phyloP scores from a whole-genome alignment of 2,797 vertebrate species.

The Fundulus diaphanus region DNA sequence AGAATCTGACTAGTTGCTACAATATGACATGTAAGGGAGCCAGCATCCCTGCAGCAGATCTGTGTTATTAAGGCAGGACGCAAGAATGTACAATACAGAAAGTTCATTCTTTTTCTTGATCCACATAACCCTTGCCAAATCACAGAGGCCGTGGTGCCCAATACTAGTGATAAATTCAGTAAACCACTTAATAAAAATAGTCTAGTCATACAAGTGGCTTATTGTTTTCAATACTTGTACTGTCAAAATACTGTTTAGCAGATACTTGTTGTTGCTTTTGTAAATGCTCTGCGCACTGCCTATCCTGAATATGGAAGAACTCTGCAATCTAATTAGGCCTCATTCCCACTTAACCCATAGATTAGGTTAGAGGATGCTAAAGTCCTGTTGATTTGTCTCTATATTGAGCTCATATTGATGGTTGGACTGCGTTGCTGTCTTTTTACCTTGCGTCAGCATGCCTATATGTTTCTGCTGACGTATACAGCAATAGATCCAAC shows the following conservation, averaged over 20 bases:
- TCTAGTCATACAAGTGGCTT: neutral
- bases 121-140: neutral
- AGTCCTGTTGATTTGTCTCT: slow-evolving; percentile 51
- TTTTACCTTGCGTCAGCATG: slow-evolving; percentile 57
- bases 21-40: neutral
- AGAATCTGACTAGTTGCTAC: too few species aligned
- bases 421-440: slow-evolving; percentile 26
- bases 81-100: neutral
- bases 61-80: neutral
- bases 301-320: slow-evolving; percentile 5
- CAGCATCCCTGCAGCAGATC: neutral
- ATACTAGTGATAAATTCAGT: too few species aligned
- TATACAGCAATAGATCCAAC: slow-evolving; percentile 53
- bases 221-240: neutral
- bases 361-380: slow-evolving; percentile 29
- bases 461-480: slow-evolving; percentile 70
- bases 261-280: neutral
- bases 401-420: slow-evolving; percentile 53
- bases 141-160: neutral
- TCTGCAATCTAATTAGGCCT: slow-evolving; percentile 28
- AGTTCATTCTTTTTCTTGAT: neutral
- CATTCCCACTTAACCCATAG: slow-evolving; percentile 32
- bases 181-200: neutral
- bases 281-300: neutral
- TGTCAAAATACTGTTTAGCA: neutral